Base-by-base conservation (phyloP, 2,113 vertebrate genomes). In the Oncorhynchus keta region DNA sequence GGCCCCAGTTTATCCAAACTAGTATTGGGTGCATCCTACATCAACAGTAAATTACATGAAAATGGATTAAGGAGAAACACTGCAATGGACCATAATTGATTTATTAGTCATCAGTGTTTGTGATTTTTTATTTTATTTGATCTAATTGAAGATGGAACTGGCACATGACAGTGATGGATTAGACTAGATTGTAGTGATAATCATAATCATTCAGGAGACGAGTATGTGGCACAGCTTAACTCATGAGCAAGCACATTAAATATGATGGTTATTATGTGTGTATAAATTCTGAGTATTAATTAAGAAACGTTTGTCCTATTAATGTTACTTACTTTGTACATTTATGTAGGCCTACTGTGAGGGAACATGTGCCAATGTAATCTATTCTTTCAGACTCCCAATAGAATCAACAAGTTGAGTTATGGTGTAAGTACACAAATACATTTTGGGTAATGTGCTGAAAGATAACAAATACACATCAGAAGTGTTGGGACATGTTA, bases 221-320 rank as follows among this genome's bases (percentile, higher is more conserved):
- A 75, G 22, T 69, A 75, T 69, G 68, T 81, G 77, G 55, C 72
- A 77, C 64, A 73, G 61, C 30, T 51, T 78, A 70, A 79, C 78
- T 83, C 76, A 81, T 79, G 73, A 77, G 74, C 49, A 81, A 83
- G 84, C 79, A 74, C 80, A 80, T 86, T 79, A 83, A 79, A 84
- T 80, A 81, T 86, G 82, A 24, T 62, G 59, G n/a, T 62, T 24
- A 62, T 62, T 62, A 57, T 57, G n/a, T n/a, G 18, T n/a, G 9
- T 20, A 57, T 57, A 6, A 20, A 57, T 62, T 62, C 59, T 24
- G 18, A 62, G 59, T 62, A 22, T 22, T 22, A 62, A 24, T 22
- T 22, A 62, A 24, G 59, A 62, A 55, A 16, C 1, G 51, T 55
- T 55, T 18, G 16, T 55, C 51, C 51, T 55, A 55, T 55, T 55